A percentile compares a stretch with the other conserved stretches of the same genome.
These are phyloP conservation scores for Threskiornis aethiopicus DNA, from an alignment of 2,797 vertebrate species.

Conservation along the genomic window DNA sequence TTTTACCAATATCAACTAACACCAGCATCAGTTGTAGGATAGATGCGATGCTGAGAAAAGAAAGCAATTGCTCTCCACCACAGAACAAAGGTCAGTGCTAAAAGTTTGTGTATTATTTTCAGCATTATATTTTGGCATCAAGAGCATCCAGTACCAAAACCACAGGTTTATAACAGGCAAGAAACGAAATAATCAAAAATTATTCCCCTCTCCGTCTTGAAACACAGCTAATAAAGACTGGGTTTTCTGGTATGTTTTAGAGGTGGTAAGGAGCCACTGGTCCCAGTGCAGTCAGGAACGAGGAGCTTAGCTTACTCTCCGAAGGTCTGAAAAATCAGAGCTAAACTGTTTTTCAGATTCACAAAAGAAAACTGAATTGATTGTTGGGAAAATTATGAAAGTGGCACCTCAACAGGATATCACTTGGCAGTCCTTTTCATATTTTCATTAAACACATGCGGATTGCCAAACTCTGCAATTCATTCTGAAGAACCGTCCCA, in stretches of 20 bases:
- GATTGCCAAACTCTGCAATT: not conserved
- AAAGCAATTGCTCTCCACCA: not conserved
- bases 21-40: not conserved
- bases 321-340: not conserved
- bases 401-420: not conserved
- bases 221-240: not conserved
- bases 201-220: not conserved
- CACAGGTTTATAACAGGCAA: not conserved
- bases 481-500: not conserved
- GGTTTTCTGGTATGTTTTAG: not conserved
- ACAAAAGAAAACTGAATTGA: not conserved
- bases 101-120: not conserved
- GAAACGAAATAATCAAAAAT: not conserved
- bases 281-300: not conserved
- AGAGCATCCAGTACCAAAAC: not conserved
- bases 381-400: not conserved
- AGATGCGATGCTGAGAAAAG: fast-evolving
- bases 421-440: not conserved
- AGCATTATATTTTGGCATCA: not conserved
- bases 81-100: fast-evolving
- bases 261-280: not conserved
- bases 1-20: not conserved
- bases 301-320: not conserved
- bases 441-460: not conserved
- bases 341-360: not conserved